Percentiles rank a stretch among this genome's conserved stretches.
Conservation (phyloP, 1,140 invertebrate species). For the Platorchestia sp. region DNA sequence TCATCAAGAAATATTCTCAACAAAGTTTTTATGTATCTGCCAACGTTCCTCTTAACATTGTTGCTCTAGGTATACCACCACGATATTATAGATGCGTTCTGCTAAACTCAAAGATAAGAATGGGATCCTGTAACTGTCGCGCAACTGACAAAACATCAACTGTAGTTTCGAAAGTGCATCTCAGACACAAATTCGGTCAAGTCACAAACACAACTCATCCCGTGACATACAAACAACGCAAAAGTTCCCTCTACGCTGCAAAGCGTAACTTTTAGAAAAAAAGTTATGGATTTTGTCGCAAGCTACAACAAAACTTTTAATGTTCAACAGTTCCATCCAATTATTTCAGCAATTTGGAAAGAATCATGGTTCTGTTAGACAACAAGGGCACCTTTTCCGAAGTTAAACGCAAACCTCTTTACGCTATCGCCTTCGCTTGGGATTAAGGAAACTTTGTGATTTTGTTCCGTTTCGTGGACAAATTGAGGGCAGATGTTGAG, state of each 20-base stretch:
- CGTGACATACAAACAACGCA: background rate
- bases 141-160: background rate
- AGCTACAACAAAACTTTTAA: background rate
- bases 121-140: background rate
- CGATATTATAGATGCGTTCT: background rate
- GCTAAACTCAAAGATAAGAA: background rate
- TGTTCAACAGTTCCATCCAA: background rate
- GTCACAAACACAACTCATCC: background rate
- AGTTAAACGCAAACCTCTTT: background rate
- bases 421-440: background rate
- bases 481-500: background rate
- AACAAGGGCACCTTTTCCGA: background rate
- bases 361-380: background rate
- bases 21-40: background rate
- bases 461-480: background rate
- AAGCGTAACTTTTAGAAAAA: background rate
- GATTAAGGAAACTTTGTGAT: background rate
- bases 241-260: background rate
- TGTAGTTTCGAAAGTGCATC: background rate
- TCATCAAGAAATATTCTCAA: background rate
- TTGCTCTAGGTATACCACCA: background rate
- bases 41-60: background rate
- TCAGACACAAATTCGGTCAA: background rate
- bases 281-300: background rate
- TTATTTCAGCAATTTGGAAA: background rate